Evolutionary conservation across 2,113 vertebrate genomes (phyloP), one percentile per base, ranked within the genome.

Genomic region (Corvus moneduloides): DNA sequence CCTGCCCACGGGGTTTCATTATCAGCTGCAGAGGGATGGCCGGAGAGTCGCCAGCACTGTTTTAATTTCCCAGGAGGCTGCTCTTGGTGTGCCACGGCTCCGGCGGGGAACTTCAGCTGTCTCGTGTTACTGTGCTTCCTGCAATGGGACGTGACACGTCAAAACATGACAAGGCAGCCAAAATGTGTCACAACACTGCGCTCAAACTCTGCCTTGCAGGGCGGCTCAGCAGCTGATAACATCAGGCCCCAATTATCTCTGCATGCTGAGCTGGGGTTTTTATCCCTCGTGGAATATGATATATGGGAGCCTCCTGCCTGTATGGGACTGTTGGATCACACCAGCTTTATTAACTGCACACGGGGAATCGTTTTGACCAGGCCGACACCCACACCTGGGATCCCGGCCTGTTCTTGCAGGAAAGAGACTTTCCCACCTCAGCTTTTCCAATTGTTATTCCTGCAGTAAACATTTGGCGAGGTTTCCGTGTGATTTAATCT

Each of bases 51-150:
- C 76, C 69, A 62, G 69, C 66, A 12, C n/a, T 21, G 80, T 44
- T 95, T 91, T 97, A 83, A 96, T 96, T 97, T 97, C 96, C 96
- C 96, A 66, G 69, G 96, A 87, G 96, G 78, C 48, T n/a, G n/a
- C 71, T 93, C 52, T 15, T 26, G 61, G 73, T 62, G 79, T 85
- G 92, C 89, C 84, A 44, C 7, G n/a, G 83, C 90, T 87, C 33
- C 71, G 33, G 83, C 22, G 1, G 49, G 80, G 63, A 66, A 55
- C 73, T 87, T 52, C 66, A 56, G 68, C 24, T 84, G 52, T 86
- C 87, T 92, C 7, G 0, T 52, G 78, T 85, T 62, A 16, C 93
- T 87, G 81, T 22, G 39, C 78, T 84, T 63, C 91, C 23, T 85
- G 56, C 85, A 81, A 89, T 85, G 87, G 89, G 91, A 96, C 3